A percentile compares a stretch with the other conserved stretches of the same genome.
Conservation (phyloP, 2,113 vertebrate genomes). For the Hydrochoerus hydrochaeris region DNA sequence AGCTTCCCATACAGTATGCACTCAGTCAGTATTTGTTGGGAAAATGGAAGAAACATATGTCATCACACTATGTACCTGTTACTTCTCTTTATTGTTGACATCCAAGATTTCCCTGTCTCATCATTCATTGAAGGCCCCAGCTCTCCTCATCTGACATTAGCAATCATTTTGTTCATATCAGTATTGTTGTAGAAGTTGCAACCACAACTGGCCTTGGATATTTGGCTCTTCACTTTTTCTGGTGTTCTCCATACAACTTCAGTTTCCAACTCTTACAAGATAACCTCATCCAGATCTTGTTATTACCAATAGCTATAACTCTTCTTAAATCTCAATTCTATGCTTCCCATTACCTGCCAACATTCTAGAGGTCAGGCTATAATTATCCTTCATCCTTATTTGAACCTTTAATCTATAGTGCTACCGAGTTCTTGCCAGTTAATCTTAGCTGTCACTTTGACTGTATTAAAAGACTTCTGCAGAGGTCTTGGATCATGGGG, state of each 20-base stretch:
- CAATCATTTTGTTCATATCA: not conserved
- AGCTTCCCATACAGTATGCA: not conserved
- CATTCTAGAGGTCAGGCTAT: not conserved
- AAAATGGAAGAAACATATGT: not conserved
- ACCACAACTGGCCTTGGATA: not conserved
- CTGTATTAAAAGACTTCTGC: not conserved
- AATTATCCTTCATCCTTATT: not conserved
- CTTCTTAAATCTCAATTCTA: constrained; percentile 21
- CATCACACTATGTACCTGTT: not conserved
- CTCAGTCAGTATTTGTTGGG: constrained; percentile 28
- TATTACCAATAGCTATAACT: not conserved
- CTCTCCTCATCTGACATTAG: not conserved
- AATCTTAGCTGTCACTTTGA: not conserved
- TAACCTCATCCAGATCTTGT: not conserved
- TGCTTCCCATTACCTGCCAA: not conserved
- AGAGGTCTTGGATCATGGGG: not conserved
- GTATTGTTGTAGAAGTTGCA: not conserved
- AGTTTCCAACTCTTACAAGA: not conserved
- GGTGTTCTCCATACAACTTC: not conserved
- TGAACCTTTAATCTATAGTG: not conserved
- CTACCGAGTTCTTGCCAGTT: not conserved
- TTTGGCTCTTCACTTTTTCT: not conserved
- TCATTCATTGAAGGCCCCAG: not conserved
- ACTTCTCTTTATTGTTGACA: not conserved
- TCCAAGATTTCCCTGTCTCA: not conserved